phyloP scores from a whole-genome alignment of 2,113 vertebrate species.

The Pseudorasbora parva region DNA sequence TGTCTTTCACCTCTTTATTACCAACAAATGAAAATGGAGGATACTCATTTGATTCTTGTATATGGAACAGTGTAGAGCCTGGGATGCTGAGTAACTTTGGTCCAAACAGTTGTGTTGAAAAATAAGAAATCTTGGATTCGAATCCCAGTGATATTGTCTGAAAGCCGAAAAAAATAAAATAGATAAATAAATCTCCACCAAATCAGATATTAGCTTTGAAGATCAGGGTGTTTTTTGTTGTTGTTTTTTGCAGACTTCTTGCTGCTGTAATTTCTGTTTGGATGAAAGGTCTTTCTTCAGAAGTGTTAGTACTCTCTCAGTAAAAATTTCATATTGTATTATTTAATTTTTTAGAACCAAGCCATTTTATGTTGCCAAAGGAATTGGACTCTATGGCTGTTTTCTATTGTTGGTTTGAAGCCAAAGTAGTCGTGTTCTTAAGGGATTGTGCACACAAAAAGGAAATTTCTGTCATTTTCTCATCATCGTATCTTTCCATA shows the following conservation, averaged over 20 bases:
- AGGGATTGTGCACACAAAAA: background rate
- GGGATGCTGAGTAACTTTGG: background rate
- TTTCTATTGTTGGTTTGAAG: background rate
- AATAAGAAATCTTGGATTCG: background rate
- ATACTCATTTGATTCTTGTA: background rate
- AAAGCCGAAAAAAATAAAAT: no score
- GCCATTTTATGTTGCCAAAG: background rate
- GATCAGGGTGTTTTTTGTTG: background rate
- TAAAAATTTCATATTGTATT: background rate
- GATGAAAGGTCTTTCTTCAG: background rate
- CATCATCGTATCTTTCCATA: background rate
- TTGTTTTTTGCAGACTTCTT: background rate
- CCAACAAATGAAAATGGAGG: background rate
- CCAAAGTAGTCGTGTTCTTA: background rate
- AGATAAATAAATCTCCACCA: no score
- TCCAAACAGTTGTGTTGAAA: background rate
- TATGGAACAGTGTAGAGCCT: background rate
- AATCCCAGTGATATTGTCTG: background rate
- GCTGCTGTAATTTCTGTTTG: background rate
- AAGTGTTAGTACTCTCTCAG: background rate
- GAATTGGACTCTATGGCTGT: background rate
- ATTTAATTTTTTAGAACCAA: constrained; percentile 12
- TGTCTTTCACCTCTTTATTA: background rate
- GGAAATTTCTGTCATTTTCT: background rate
- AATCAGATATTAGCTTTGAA: background rate